Percentiles rank a stretch among this genome's conserved stretches.
These are phyloP conservation scores for Lathamus discolor DNA, from an alignment of 2,113 vertebrate genomes.

Conservation along the genomic window DNA sequence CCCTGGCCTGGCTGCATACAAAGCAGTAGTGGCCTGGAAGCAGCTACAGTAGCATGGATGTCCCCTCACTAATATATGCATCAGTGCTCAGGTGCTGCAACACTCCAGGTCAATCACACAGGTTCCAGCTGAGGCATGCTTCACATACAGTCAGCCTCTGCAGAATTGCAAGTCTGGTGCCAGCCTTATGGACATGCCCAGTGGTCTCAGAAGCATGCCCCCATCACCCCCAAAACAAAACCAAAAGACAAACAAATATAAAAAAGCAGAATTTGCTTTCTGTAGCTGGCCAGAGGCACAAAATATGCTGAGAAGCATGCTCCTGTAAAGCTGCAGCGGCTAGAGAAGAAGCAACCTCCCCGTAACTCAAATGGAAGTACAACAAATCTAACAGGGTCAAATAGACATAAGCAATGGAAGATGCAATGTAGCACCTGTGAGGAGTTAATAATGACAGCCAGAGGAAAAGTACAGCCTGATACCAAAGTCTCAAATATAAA, in stretches of 20 bases:
- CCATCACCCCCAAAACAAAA: background rate
- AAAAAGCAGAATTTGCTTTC: background rate
- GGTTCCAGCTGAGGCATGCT: background rate
- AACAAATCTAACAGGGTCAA: background rate
- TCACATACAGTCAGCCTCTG: background rate
- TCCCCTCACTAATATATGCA: background rate
- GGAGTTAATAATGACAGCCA: background rate
- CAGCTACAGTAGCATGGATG: background rate
- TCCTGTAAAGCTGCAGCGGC: background rate
- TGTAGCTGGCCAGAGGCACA: background rate
- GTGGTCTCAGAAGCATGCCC: background rate
- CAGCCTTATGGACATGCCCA: background rate
- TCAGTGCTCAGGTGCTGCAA: background rate
- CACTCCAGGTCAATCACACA: rapidly evolving
- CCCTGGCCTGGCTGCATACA: background rate
- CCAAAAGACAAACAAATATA: background rate
- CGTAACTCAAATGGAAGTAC: background rate
- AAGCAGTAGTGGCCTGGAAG: background rate
- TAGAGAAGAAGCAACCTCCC: background rate
- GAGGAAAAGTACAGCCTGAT: conserved; percentile 50
- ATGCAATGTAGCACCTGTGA: background rate
- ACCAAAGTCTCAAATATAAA: conserved; percentile 32
- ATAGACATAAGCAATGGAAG: background rate
- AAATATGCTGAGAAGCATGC: background rate
- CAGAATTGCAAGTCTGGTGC: background rate